These are phyloP conservation scores for Eupithecia subumbrata DNA, from an alignment of 2,888 invertebrate species.

Conservation along the genomic window DNA sequence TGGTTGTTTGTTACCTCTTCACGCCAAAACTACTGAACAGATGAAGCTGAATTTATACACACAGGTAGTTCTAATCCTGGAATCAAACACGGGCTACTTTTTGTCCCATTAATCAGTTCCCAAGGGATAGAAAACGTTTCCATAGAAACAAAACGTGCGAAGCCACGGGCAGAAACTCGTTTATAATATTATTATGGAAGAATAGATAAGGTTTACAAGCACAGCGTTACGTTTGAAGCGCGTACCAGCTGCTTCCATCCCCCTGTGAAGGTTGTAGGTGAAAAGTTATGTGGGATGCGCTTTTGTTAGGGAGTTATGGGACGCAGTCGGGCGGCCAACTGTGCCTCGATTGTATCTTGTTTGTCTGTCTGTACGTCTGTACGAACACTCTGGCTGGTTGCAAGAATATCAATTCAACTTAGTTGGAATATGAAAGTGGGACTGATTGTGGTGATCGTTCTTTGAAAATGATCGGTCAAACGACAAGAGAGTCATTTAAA, in stretches of 20 bases:
- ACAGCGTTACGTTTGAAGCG: not conserved
- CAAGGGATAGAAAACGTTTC: too few species aligned
- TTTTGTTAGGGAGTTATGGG: constrained; percentile 33
- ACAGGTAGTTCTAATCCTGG: too few species aligned
- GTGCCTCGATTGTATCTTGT: constrained; percentile 27
- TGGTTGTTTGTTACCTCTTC: too few species aligned
- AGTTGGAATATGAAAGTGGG: not conserved
- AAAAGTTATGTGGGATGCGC: constrained; percentile 38
- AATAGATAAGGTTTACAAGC: not conserved
- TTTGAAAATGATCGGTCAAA: not conserved
- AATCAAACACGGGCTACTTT: too few species aligned
- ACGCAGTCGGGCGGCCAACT: constrained; percentile 27
- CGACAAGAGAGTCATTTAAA: not conserved
- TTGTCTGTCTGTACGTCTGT: constrained; percentile 18
- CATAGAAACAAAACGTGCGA: too few species aligned
- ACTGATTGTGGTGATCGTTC: not conserved
- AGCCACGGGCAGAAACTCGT: too few species aligned
- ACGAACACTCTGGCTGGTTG: not conserved
- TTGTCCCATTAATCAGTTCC: too few species aligned
- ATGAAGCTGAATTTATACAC: too few species aligned
- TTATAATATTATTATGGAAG: too few species aligned
- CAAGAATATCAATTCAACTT: not conserved
- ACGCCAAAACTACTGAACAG: too few species aligned
- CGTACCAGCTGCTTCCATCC: constrained; percentile 5
- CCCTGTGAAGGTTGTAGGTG: constrained; percentile 29